Conservation (phyloP, 2,888 invertebrate species). For the Protonemura montana region DNA sequence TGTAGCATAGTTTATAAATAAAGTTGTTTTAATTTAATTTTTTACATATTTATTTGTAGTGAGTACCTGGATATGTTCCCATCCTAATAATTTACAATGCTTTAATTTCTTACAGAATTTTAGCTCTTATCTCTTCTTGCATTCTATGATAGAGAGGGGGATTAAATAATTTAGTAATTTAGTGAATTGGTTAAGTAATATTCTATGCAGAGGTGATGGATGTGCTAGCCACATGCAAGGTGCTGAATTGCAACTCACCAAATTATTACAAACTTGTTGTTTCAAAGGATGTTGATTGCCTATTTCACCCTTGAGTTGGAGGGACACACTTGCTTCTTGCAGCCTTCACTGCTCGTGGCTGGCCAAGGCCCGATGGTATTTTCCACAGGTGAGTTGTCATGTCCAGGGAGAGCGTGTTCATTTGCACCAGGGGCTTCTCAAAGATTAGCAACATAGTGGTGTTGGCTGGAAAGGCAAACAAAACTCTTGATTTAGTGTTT, state of each 20-base stretch:
- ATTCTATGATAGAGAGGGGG: no score
- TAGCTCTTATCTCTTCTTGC: no score
- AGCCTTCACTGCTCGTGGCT: slow-evolving; percentile 34
- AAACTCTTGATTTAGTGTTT: no score
- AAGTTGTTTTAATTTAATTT: not conserved
- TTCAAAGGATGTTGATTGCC: not conserved
- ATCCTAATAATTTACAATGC: no score
- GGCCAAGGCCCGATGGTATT: slow-evolving; percentile 24
- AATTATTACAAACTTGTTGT: no score
- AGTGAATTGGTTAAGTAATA: no score
- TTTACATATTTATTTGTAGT: not conserved
- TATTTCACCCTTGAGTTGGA: not conserved
- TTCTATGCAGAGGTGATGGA: no score
- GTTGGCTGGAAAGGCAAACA: slow-evolving; percentile 26
- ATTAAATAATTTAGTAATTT: no score
- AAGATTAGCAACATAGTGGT: slow-evolving; percentile 26
- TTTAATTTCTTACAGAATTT: no score
- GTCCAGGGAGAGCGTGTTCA: slow-evolving; percentile 28
- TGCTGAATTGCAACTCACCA: no score
- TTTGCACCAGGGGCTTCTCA: not conserved
- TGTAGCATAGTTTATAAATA: slow-evolving; percentile 24
- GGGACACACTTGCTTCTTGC: slow-evolving; percentile 28
- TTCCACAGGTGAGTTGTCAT: slow-evolving; percentile 29
- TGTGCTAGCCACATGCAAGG: no score
- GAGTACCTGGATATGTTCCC: not conserved